These are phyloP conservation scores for Morbakka virulenta DNA, from an alignment of 30 jellyfish, hydroid and myxozoan species.

Conservation along the genomic window DNA sequence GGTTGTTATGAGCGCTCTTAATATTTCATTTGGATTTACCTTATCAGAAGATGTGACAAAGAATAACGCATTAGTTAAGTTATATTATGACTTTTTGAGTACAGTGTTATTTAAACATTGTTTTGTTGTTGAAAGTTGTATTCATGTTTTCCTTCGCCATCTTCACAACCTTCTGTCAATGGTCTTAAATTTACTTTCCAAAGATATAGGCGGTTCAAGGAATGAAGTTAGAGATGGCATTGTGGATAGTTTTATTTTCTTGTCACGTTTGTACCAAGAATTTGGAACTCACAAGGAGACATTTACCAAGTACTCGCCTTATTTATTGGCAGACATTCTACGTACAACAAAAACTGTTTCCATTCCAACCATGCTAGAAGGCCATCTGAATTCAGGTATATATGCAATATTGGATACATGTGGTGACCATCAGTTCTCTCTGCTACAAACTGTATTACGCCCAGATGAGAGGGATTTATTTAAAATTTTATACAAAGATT, in stretches of 20 bases:
- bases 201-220: too few relatives aligned
- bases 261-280: background rate
- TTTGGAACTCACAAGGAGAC: background rate
- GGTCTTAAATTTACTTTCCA: too few relatives aligned
- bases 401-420: background rate
- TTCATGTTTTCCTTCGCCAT: background rate
- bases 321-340: background rate
- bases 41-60: background rate
- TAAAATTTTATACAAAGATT: background rate
- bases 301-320: background rate
- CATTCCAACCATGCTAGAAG: background rate
- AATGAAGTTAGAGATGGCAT: background rate
- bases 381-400: background rate
- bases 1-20: background rate
- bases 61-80: background rate
- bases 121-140: background rate
- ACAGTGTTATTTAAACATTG: too few relatives aligned
- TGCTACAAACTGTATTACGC: background rate
- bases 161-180: background rate
- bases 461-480: background rate
- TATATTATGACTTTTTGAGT: background rate
- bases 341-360: background rate
- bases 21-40: background rate
- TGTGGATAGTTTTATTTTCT: background rate
- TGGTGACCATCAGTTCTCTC: background rate